phyloP scores from a whole-genome alignment of 2,888 invertebrate genomes.

The Sarcophaga variegata region DNA sequence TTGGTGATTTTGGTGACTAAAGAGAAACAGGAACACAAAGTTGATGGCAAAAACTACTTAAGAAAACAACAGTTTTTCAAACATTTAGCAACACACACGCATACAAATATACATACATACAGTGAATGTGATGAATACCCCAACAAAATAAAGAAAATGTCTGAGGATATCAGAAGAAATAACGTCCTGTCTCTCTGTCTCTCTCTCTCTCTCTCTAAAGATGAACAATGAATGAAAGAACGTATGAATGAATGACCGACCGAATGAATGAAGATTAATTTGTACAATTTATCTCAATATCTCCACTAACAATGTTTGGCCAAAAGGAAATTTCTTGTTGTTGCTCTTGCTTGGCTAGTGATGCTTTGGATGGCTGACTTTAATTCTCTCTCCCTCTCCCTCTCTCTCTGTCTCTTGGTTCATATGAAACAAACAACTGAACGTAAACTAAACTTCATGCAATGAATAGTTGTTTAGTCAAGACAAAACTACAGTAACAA shows the following conservation, averaged over 20 bases:
- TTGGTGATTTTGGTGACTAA: too few species aligned
- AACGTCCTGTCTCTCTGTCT: background rate
- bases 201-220: too few species aligned
- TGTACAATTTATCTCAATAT: slow-evolving; percentile 67
- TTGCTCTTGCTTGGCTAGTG: background rate
- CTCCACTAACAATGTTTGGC: slow-evolving; percentile 9
- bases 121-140: background rate
- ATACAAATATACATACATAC: background rate
- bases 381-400: background rate
- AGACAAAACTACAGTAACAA: slow-evolving; percentile 38
- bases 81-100: background rate
- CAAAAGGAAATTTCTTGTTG: slow-evolving; percentile 27
- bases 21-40: background rate
- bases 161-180: background rate
- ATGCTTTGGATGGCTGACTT: background rate
- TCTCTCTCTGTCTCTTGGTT: background rate
- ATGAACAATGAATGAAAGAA: too few species aligned
- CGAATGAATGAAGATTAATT: slow-evolving; percentile 64
- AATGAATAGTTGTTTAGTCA: slow-evolving; percentile 54
- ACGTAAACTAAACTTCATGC: slow-evolving; percentile 41
- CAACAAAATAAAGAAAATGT: background rate
- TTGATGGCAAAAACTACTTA: background rate
- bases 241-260: slow-evolving; percentile 5
- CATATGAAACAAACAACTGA: slow-evolving; percentile 22
- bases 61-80: background rate